These are phyloP conservation scores for Athene cunicularia DNA, from an alignment of 2,113 vertebrate species.

Conservation along the genomic window DNA sequence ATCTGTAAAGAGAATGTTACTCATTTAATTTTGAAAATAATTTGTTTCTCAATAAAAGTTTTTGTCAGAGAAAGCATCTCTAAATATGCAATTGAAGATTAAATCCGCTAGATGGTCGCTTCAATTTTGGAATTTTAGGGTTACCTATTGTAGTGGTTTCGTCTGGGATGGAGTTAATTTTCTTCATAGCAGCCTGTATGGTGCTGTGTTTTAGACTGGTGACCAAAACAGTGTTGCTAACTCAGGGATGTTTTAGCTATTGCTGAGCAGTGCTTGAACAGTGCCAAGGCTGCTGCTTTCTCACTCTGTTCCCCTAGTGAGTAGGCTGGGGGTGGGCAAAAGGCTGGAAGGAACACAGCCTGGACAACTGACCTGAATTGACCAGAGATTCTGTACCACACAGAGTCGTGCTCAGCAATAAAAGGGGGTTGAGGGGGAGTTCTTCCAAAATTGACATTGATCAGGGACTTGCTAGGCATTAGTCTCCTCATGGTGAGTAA, in stretches of 20 bases:
- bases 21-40: not conserved
- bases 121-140: not conserved
- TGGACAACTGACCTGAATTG: not conserved
- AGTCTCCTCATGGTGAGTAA: not conserved
- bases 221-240: not conserved
- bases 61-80: not conserved
- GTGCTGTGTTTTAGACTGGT: not conserved
- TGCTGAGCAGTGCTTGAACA: not conserved
- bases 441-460: not conserved
- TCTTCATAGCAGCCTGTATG: not conserved
- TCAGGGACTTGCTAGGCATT: fast-evolving
- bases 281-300: not conserved
- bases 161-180: not conserved
- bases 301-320: fast-evolving
- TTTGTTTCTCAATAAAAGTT: not conserved
- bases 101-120: not conserved
- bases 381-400: not conserved
- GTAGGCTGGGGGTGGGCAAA: not conserved
- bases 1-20: not conserved
- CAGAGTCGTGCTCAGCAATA: not conserved
- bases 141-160: not conserved
- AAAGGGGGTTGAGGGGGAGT: fast-evolving
- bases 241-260: not conserved
- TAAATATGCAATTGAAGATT: not conserved
- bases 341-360: not conserved